Evolutionary conservation across 2,113 vertebrate species (phyloP).

Genomic region (Cyprinus carpio): DNA sequence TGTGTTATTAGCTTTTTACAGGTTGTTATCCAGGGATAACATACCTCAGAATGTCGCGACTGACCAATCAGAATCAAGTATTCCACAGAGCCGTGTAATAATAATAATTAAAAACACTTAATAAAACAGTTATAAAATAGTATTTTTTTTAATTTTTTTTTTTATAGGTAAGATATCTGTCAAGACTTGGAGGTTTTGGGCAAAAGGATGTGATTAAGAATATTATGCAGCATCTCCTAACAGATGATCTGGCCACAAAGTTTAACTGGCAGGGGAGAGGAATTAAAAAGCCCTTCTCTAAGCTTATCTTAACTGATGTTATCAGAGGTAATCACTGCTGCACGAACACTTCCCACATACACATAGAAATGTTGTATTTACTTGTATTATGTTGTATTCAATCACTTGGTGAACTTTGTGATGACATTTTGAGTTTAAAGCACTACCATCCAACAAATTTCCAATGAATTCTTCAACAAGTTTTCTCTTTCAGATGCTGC

Average conservation of each 20-base stretch:
- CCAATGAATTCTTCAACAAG: too few relatives aligned
- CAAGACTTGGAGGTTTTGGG: not conserved
- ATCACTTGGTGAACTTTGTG: too few relatives aligned
- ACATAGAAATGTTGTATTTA: too few relatives aligned
- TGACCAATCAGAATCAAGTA: too few relatives aligned
- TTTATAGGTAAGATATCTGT: not conserved
- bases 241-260: not conserved
- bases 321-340: not conserved
- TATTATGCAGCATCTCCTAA: not conserved
- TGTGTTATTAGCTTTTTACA: too few relatives aligned
- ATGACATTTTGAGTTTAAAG: too few relatives aligned
- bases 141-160: too few relatives aligned
- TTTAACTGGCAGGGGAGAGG: constrained; percentile 13
- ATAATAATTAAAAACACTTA: not conserved
- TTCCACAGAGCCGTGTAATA: too few relatives aligned
- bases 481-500: constrained; percentile 16
- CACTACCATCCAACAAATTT: too few relatives aligned
- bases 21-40: too few relatives aligned
- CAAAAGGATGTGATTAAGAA: not conserved
- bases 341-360: not conserved
- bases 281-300: not conserved
- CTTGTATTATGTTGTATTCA: not conserved
- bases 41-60: too few relatives aligned
- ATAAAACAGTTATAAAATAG: not conserved
- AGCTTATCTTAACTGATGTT: not conserved